phyloP scores from a whole-genome alignment of 2,888 invertebrate species.

The Tupiocoris notatus region DNA sequence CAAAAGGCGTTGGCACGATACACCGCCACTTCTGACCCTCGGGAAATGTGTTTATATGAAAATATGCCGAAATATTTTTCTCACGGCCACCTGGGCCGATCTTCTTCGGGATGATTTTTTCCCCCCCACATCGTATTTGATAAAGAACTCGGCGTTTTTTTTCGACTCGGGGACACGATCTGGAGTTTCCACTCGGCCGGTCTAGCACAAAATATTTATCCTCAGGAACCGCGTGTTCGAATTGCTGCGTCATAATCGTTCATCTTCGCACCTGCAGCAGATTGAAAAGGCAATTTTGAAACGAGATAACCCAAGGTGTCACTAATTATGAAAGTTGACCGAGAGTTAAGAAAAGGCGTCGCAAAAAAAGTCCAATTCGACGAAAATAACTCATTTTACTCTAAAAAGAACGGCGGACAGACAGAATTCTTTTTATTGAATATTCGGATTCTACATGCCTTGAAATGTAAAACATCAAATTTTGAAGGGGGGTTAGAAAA shows the following conservation, averaged over 20 bases:
- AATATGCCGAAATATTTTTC: conserved; percentile 44
- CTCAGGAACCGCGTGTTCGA: not conserved
- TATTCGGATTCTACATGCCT: too few species aligned
- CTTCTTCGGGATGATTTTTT: not conserved
- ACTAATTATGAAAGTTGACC: too few species aligned
- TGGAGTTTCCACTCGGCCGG: not conserved
- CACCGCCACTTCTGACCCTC: not conserved
- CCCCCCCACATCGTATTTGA: not conserved
- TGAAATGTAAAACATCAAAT: too few species aligned
- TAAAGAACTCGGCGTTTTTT: not conserved
- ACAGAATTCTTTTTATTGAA: too few species aligned
- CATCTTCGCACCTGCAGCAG: too few species aligned
- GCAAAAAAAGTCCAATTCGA: too few species aligned
- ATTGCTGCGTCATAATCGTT: not conserved
- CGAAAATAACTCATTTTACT: too few species aligned
- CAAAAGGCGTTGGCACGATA: not conserved
- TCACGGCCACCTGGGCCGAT: conserved; percentile 34
- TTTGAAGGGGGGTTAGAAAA: too few species aligned
- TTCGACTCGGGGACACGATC: not conserved
- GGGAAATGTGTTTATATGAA: conserved; percentile 34
- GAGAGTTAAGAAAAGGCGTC: too few species aligned
- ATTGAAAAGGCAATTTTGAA: too few species aligned
- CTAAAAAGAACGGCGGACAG: too few species aligned
- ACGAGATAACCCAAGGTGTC: too few species aligned
- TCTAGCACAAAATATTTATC: conserved; percentile 15